phyloP scores from a whole-genome alignment of 2,888 invertebrate species.

The Dione vanillae region DNA sequence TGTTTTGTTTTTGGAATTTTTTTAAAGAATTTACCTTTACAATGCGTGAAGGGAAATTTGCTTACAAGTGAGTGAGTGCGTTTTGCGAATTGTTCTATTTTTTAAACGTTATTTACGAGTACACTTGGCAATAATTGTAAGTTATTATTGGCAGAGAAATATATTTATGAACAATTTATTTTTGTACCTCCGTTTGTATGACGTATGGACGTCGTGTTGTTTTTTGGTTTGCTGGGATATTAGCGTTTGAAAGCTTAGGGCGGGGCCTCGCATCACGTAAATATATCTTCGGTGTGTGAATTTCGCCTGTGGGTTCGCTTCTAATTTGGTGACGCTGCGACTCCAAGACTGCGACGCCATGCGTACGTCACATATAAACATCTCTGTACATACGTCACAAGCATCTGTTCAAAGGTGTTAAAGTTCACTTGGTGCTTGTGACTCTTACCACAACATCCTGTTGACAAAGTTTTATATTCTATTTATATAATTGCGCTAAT shows the following conservation, averaged over 20 bases:
- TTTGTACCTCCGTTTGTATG: conserved; percentile 61
- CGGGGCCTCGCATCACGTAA: conserved; percentile 74
- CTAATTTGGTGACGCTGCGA: conserved; percentile 79
- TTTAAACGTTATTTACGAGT: conserved; percentile 25
- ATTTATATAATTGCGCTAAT: conserved; percentile 25
- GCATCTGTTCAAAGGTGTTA: conserved; percentile 28
- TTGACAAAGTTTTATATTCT: conserved; percentile 32
- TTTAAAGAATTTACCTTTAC: no score
- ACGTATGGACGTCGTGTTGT: conserved; percentile 58
- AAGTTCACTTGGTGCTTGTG: conserved; percentile 42
- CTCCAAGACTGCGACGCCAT: conserved; percentile 49
- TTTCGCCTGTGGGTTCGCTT: conserved; percentile 62
- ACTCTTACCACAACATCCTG: conserved; percentile 39
- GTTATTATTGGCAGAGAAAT: conserved; percentile 48
- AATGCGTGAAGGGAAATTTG: no score
- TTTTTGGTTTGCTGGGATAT: conserved; percentile 61
- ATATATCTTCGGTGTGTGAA: conserved; percentile 58
- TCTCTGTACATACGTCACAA: conserved; percentile 40
- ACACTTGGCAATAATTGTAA: conserved; percentile 37
- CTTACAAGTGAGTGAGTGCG: background rate
- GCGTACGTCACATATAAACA: conserved; percentile 56
- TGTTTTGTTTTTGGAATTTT: no score
- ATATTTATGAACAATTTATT: conserved; percentile 51
- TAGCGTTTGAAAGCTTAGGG: conserved; percentile 59
- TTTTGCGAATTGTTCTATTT: background rate